A percentile compares a stretch with the other conserved stretches of the same genome.
Evolutionary conservation across 2,888 invertebrate species (phyloP).

Genomic region (Cyaniris semiargus): DNA sequence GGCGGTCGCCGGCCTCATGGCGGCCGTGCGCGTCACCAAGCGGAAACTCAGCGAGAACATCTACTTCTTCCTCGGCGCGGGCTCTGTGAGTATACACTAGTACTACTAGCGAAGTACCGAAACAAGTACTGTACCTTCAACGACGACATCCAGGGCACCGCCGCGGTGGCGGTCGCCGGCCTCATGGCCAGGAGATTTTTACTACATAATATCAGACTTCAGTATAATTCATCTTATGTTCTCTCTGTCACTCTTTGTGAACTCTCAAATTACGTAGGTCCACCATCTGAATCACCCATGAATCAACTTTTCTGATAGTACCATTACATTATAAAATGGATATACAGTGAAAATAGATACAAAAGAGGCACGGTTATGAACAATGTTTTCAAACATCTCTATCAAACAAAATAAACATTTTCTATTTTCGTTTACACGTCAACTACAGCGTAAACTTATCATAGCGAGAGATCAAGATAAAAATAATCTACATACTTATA

Average conservation of each 20-base stretch:
- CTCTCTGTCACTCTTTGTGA: too few species aligned
- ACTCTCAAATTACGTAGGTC: too few species aligned
- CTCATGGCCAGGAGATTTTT: conserved; percentile 77
- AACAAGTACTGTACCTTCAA: conserved; percentile 97
- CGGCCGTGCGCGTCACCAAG: conserved; percentile 87
- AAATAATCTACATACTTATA: conserved; percentile 12
- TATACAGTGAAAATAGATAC: background rate
- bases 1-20: conserved; percentile 95
- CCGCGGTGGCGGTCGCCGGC: conserved; percentile 97
- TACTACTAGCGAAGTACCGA: conserved; percentile 94
- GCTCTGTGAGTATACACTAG: conserved; percentile 84
- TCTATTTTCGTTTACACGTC: background rate
- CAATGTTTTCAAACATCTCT: background rate
- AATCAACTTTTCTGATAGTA: too few species aligned
- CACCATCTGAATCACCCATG: too few species aligned
- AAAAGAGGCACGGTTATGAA: background rate
- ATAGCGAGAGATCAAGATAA: conserved; percentile 10
- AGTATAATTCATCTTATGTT: too few species aligned
- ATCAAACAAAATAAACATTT: conserved; percentile 18
- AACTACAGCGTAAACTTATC: background rate
- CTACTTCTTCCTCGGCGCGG: conserved; percentile 94
- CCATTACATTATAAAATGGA: too few species aligned
- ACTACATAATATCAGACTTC: too few species aligned
- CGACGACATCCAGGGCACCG: conserved; percentile 99
- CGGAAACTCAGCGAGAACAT: conserved; percentile 91